Base-by-base conservation (phyloP, 1,140 invertebrate genomes). In the Aphis craccivora region DNA sequence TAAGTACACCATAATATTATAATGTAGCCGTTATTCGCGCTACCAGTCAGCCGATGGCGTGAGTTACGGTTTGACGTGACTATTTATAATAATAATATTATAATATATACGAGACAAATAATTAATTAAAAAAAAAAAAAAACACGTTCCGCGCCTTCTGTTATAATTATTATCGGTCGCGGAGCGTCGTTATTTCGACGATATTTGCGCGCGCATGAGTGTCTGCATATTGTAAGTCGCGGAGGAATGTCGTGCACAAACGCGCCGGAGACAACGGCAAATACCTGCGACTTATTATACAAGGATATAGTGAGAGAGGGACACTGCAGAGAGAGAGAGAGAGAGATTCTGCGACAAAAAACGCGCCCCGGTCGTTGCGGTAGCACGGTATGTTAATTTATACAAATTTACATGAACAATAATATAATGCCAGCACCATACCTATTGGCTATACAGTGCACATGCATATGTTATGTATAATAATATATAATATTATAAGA, bases 361-460 rank as follows among this genome's bases (percentile, higher is more conserved):
- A 86, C 22, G 23, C 37, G 23, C 83, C 23, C 7, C 40, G 40
- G 83, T 30, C 84, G 84, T 45, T 8, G 23, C 43, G 48, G 90
- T 91, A 91, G 67, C 90, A 22, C 67, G 60, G 90, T 91, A 91
- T 91, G 90, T 91, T 91, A 91, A 91, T 91, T 91, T 91, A 91
- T 83, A 91, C 90, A 91, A 91, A 91, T 91, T 91, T 91, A 91
- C 48, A 91, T 37, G 90, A 43, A 91, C 90, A 83, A 91, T 91
- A 91, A 91, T 83, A 91, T 83, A 35, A 91, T 45, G 25, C 60
- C 22, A 45, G 40, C 83, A 11, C 37, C 30, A 40, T 86, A 84
- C 9, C 23, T 43, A 86, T 86, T 40, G 23, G 35, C 22, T 84
- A 40, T 37, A 37, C 37, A 11, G 83, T 43, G 83, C 23, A 37